Evolutionary conservation across 1,140 invertebrate species (phyloP).

Genomic region (Ephestia elutella): DNA sequence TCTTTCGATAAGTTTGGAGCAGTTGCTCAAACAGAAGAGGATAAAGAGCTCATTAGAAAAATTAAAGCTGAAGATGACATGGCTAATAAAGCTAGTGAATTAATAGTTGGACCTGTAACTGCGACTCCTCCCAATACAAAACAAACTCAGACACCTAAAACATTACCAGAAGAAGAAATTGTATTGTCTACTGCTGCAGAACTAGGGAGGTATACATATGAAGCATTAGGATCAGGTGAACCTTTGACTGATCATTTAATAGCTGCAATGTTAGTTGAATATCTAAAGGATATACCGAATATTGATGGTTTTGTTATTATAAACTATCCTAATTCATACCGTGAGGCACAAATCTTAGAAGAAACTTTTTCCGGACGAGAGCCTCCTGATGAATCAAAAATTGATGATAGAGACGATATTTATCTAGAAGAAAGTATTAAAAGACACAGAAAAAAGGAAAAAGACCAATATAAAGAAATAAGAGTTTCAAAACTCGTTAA

Average conservation of each 20-base stretch:
- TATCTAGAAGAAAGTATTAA: slow-evolving; percentile 69
- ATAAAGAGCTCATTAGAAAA: slow-evolving; percentile 55
- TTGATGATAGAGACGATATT: slow-evolving; percentile 54
- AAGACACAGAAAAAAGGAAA: slow-evolving; percentile 52
- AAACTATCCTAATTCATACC: slow-evolving; percentile 76
- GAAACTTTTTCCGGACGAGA: slow-evolving; percentile 62
- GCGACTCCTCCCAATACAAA: slow-evolving; percentile 55
- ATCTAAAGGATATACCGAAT: slow-evolving; percentile 70
- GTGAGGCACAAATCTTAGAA: slow-evolving; percentile 76
- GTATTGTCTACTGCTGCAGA: slow-evolving; percentile 66
- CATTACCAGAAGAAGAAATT: slow-evolving; percentile 75
- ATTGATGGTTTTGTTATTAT: slow-evolving; percentile 77
- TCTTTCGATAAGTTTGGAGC: slow-evolving; percentile 60
- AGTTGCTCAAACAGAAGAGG: slow-evolving; percentile 43
- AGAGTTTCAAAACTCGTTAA: slow-evolving; percentile 67
- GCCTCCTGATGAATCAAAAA: slow-evolving; percentile 41
- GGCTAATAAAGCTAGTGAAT: slow-evolving; percentile 39
- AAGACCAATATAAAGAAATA: slow-evolving; percentile 46
- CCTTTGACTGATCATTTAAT: slow-evolving; percentile 73
- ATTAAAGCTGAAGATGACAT: slow-evolving; percentile 53
- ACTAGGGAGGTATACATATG: slow-evolving; percentile 75
- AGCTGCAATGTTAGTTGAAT: slow-evolving; percentile 76
- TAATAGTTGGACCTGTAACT: slow-evolving; percentile 25
- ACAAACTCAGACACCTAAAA: slow-evolving; percentile 75
- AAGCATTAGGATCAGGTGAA: slow-evolving; percentile 72